Conservation (phyloP, 2,888 invertebrate species). For the Dolichomitus sp. region DNA sequence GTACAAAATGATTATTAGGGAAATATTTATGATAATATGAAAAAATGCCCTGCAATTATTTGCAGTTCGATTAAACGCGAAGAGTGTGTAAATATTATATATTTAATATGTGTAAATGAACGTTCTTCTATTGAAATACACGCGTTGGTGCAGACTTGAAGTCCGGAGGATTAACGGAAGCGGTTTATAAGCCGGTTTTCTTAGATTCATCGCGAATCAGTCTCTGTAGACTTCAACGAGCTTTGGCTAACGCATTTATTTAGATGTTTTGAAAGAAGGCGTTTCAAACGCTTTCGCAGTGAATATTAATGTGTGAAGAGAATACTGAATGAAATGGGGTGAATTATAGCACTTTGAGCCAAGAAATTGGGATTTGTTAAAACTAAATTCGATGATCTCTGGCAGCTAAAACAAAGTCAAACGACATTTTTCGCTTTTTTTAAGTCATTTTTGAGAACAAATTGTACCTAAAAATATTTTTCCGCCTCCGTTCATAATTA, state of each 20-base stretch:
- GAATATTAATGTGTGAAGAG: constrained; percentile 9
- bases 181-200: constrained; percentile 52
- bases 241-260: constrained; percentile 4
- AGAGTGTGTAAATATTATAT: constrained; percentile 27
- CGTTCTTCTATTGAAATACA: constrained; percentile 1
- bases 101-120: constrained; percentile 18
- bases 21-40: constrained; percentile 5
- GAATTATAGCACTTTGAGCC: background rate
- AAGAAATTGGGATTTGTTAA: too few relatives aligned
- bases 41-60: background rate
- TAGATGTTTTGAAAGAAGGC: background rate
- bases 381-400: too few relatives aligned
- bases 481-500: too few relatives aligned
- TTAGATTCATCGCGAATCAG: constrained; percentile 4
- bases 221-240: constrained; percentile 1
- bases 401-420: too few relatives aligned
- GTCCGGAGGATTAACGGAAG: constrained; percentile 6
- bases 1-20: too few relatives aligned
- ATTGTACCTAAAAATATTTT: background rate
- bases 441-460: background rate
- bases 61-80: background rate
- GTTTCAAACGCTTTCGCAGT: constrained; percentile 19
- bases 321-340: constrained; percentile 31
- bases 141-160: constrained; percentile 14
- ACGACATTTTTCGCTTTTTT: background rate